Base-by-base conservation (phyloP, 2,113 vertebrate genomes). In the Hylia prasina region DNA sequence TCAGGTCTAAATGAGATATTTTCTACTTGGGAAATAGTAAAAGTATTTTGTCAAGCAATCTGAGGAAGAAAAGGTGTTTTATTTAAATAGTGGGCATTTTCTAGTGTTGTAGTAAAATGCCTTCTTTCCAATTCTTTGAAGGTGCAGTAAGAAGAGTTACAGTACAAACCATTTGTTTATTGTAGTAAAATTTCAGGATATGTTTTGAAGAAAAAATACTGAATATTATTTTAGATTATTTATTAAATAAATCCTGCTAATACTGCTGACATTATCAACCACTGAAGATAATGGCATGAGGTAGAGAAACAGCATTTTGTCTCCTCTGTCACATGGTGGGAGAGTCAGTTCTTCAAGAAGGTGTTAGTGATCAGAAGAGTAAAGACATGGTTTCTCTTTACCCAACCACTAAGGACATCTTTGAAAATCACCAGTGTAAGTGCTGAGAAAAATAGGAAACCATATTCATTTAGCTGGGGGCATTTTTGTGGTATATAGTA, bases 141-240 rank as follows among this genome's bases (percentile, higher is more conserved):
- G 8, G 16, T n/a, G 2, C 0, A 0, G 27, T 39, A 72, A 37
- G 33, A 63, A 6, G 4, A 35, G 7, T 77, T 77, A 42, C 3
- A 27, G 7, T 30, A 63, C 45, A 63, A 64, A 10, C 3, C 23
- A 35, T 2, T 35, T 0, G 8, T 90, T 58, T 54, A 40, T 45
- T 0, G 1, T 47, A 57, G 22, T 19, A 16, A 63, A 51, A 39
- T 39, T 48, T 33, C 22, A 58, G 18, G 5, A 23, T 13, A 35
- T 21, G 11, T 45, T 81, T 71, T 72, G 28, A 50, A 68, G 31
- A 68, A 80, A 75, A 81, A 63, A 30, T 33, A n/a, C 8, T 18
- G 16, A 63, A 17, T 1, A 28, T 9, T 37, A 35, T 47, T 84
- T 72, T 11, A 44, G 13, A 72, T 81, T 28, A 30, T 13, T 63